Conservation (phyloP, 37 sponge, comb jelly and placozoan genomes). For the Theonella swinhoei region DNA sequence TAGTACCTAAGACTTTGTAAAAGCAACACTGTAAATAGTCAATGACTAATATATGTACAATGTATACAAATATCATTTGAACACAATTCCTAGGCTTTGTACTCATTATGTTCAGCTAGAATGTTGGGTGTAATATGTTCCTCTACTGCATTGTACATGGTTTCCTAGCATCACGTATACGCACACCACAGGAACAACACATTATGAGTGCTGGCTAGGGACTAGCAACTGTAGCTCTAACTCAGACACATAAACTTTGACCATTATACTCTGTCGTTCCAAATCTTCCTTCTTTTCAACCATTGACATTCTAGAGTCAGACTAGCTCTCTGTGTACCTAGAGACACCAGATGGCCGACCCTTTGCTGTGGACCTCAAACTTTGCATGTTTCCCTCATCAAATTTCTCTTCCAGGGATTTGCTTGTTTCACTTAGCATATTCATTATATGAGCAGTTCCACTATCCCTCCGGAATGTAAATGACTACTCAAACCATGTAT, state of each 20-base stretch:
- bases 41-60: too few species aligned
- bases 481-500: too few species aligned
- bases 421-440: background rate
- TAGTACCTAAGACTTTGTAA: too few species aligned
- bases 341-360: background rate
- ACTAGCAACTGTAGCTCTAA: slow-evolving; percentile 84
- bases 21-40: too few species aligned
- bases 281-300: slow-evolving; percentile 62
- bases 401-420: background rate
- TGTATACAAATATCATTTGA: too few species aligned
- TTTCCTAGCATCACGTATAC: slow-evolving; percentile 70
- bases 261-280: slow-evolving; percentile 31
- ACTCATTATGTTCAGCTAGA: slow-evolving; percentile 81
- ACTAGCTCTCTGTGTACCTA: background rate
- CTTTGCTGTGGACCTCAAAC: background rate
- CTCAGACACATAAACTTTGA: slow-evolving; percentile 67
- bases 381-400: background rate
- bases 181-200: slow-evolving; percentile 81
- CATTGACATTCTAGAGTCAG: background rate
- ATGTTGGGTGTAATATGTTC: slow-evolving; percentile 76
- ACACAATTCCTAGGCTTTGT: too few species aligned
- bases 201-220: slow-evolving; percentile 79
- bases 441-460: too few species aligned
- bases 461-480: too few species aligned
- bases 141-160: slow-evolving; percentile 68